Evolutionary conservation across 2,113 vertebrate species (phyloP).

Genomic region (Poeciliopsis turrubarensis): DNA sequence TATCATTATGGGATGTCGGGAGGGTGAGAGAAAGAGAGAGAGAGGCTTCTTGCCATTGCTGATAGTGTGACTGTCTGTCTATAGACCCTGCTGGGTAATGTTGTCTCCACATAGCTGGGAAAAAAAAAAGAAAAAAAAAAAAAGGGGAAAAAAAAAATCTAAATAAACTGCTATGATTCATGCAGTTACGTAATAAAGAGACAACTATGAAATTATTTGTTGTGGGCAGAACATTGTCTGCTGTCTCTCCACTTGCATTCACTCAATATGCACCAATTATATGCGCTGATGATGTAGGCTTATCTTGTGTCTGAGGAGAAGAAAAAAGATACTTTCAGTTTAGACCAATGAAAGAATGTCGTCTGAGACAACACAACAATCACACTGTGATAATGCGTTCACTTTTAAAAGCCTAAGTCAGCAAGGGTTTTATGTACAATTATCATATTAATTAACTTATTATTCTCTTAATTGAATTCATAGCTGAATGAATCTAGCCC

Average conservation of each 20-base stretch:
- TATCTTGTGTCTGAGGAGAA: slow-evolving; percentile 33
- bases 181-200: slow-evolving; percentile 73
- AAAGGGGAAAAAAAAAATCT: slow-evolving; percentile 64
- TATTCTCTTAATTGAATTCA: neutral
- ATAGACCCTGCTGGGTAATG: slow-evolving; percentile 68
- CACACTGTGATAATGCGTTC: neutral
- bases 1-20: slow-evolving; percentile 77
- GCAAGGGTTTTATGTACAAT: neutral
- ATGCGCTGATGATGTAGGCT: slow-evolving; percentile 34
- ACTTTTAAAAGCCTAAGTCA: neutral
- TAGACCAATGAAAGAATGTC: slow-evolving; percentile 6
- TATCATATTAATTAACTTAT: neutral
- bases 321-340: slow-evolving; percentile 25
- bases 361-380: slow-evolving; percentile 3
- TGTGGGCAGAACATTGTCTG: slow-evolving; percentile 75
- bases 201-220: slow-evolving; percentile 73
- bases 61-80: slow-evolving; percentile 73
- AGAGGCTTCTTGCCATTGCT: slow-evolving; percentile 68
- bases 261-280: slow-evolving; percentile 59
- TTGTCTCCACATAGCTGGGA: slow-evolving; percentile 63
- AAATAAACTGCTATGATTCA: slow-evolving; percentile 61
- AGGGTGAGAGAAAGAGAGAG: slow-evolving; percentile 49
- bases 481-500: neutral
- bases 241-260: slow-evolving; percentile 71
- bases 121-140: neutral